Evolutionary conservation across 2,113 vertebrate species (phyloP), one percentile per base, ranked within the genome.

Genomic region (Coturnix japonica): DNA sequence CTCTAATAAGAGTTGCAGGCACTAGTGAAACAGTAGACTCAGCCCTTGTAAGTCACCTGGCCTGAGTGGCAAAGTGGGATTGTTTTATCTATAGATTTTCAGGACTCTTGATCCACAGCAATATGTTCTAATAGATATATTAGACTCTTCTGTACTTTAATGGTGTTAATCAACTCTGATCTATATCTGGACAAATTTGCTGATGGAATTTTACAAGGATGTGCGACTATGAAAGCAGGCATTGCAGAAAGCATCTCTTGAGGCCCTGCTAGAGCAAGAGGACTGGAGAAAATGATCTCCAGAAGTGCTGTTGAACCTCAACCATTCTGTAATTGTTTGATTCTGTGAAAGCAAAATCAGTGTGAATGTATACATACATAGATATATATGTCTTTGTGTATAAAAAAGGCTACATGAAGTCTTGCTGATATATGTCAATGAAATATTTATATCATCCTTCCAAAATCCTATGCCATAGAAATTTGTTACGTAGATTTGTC

Each of bases 381-480:
- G 6, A 25, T 69, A 39, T 17, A 41, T 49, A 30, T 1, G 0
- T 37, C 44, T 81, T 10, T 1, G 0, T 47, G 19, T 49, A 37
- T 37, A 91, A 44, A 41, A 82, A 89, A 61, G 76, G 28, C 22
- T 82, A 56, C 15, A 26, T 7, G 3, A 63, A 78, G 63, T 53
- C 18, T 65, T 90, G 60, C 33, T 87, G 37, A 82, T 75, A 73
- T 10, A 33, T 57, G 53, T 39, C 63, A 57, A 49, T 85, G 54
- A 75, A 63, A 84, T 86, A 54, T 46, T 70, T 47, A 79, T 19
- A 60, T 5, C 1, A 39, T 22, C 85, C 46, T 66, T 53, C 59
- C 86, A 66, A 31, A 76, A 64, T 76, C 14, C 3, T 59, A 22
- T 37, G 16, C 12, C 46, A 44, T 3, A 63, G 9, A 85, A 84